Conservation (phyloP, 2,888 invertebrate genomes). For the Autographa pulchrina region DNA sequence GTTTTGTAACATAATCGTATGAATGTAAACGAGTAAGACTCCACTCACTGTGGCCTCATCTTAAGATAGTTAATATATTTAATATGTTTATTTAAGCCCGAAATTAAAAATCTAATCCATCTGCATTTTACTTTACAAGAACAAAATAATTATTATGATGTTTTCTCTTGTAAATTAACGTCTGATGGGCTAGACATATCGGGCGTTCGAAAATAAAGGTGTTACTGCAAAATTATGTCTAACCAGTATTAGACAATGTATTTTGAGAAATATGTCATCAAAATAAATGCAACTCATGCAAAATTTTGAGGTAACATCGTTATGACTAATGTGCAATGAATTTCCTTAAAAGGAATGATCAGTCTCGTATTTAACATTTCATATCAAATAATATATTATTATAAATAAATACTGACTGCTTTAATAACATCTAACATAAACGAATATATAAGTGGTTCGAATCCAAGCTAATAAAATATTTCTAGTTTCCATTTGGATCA, state of each 20-base stretch:
- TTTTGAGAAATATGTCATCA: too few species aligned
- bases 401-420: background rate
- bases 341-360: slow-evolving; percentile 24
- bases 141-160: too few species aligned
- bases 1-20: slow-evolving; percentile 4
- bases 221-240: background rate
- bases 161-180: background rate
- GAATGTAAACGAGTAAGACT: background rate
- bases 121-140: background rate
- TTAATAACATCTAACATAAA: background rate
- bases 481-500: background rate
- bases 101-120: background rate
- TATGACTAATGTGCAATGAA: slow-evolving; percentile 6
- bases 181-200: background rate
- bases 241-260: too few species aligned
- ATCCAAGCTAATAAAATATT: background rate
- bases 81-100: background rate
- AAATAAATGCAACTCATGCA: background rate
- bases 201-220: background rate
- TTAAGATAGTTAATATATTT: background rate
- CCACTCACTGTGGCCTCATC: slow-evolving; percentile 3
- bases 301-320: background rate
- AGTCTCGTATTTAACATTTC: slow-evolving; percentile 30
- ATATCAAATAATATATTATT: slow-evolving; percentile 21
- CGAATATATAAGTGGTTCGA: background rate